Evolutionary conservation across 2,888 invertebrate genomes (phyloP).

Genomic region (Eucera pruinosa): DNA sequence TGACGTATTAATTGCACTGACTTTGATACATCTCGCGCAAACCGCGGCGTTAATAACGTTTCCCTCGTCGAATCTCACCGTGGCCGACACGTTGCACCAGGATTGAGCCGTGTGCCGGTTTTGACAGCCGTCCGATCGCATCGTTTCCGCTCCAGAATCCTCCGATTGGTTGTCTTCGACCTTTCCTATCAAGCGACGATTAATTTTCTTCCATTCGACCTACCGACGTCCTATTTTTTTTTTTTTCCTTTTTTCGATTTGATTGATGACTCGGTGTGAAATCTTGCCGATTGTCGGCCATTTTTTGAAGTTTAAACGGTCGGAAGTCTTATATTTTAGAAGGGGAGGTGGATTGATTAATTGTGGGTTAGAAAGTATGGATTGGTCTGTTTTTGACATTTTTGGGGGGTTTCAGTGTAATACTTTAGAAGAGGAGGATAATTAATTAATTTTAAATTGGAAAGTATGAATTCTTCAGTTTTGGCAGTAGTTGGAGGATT

Average conservation of each 20-base stretch:
- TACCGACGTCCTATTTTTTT: background rate
- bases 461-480: no score
- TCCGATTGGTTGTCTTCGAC: background rate
- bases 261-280: background rate
- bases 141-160: background rate
- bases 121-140: slow-evolving; percentile 17
- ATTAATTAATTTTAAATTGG: no score
- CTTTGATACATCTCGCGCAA: slow-evolving; percentile 73
- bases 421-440: no score
- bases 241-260: background rate
- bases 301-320: background rate
- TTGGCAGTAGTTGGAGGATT: no score
- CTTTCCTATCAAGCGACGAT: background rate
- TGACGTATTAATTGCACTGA: slow-evolving; percentile 79
- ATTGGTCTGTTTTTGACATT: no score
- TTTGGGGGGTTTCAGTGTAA: no score
- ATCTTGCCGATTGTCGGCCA: background rate
- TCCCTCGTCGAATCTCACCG: slow-evolving; percentile 36
- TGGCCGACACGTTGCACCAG: background rate
- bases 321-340: no score
- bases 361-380: no score
- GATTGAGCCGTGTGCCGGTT: slow-evolving; percentile 12
- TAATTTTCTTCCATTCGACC: slow-evolving; percentile 13
- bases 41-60: slow-evolving; percentile 53
- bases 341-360: no score